Evolutionary conservation across 1,140 invertebrate genomes (phyloP).

Genomic region (Tetraneura akinire): DNA sequence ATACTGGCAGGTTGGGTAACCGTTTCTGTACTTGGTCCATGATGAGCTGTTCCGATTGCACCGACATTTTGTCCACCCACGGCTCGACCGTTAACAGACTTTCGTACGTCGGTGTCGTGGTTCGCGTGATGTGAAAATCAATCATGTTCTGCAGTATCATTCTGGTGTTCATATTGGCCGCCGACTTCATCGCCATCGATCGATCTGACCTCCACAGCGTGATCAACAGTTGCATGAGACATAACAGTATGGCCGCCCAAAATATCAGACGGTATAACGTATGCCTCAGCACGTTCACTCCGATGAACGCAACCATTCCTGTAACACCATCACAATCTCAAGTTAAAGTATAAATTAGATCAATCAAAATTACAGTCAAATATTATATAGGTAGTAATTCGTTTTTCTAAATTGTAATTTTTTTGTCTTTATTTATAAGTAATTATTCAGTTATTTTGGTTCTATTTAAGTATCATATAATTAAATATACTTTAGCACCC

Average conservation of each 20-base stretch:
- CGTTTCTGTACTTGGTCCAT: constrained; percentile 74
- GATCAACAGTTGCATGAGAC: not conserved
- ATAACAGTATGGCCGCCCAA: constrained; percentile 39
- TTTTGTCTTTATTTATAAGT: too few species aligned
- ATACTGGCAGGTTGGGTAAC: constrained; percentile 78
- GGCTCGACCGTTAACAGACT: constrained; percentile 60
- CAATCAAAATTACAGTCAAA: too few species aligned
- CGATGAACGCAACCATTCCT: constrained; percentile 20
- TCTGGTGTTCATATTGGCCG: not conserved
- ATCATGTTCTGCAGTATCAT: constrained; percentile 31
- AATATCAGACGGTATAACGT: constrained; percentile 40
- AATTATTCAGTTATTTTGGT: too few species aligned
- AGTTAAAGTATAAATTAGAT: too few species aligned
- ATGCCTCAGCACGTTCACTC: constrained; percentile 8
- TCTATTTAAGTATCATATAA: too few species aligned
- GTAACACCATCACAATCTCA: too few species aligned
- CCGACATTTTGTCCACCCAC: constrained; percentile 68
- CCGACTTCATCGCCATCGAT: not conserved
- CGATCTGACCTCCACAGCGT: constrained; percentile 13
- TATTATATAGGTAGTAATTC: too few species aligned
- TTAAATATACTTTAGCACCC: too few species aligned
- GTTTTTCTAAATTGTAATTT: too few species aligned
- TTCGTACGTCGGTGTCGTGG: constrained; percentile 25
- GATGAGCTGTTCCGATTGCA: constrained; percentile 73
- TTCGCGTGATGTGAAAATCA: not conserved